phyloP scores from a whole-genome alignment of 2,113 vertebrate genomes.

The Elaphurus davidianus region DNA sequence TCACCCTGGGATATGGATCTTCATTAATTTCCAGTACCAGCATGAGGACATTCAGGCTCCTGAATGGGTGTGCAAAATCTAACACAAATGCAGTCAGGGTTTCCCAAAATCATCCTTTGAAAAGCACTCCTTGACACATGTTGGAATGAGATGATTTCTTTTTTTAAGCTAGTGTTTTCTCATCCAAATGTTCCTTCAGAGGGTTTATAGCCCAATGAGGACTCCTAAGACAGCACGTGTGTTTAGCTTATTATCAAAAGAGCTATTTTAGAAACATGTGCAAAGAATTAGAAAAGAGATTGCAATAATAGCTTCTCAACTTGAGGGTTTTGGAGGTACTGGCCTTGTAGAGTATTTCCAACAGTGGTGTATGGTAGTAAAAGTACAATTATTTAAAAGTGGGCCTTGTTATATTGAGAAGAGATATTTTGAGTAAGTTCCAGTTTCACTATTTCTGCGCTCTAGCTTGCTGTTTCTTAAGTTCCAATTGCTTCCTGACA shows the following conservation, averaged over 20 bases:
- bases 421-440: neutral
- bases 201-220: neutral
- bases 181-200: neutral
- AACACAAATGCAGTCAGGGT: neutral
- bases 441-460: neutral
- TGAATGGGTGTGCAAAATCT: neutral
- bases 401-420: neutral
- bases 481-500: neutral
- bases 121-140: neutral
- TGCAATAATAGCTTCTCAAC: neutral
- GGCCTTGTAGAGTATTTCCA: neutral
- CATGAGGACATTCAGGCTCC: neutral
- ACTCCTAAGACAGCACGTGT: neutral
- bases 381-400: neutral
- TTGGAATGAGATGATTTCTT: neutral
- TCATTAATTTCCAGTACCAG: neutral
- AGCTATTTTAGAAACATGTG: neutral
- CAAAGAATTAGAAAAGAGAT: conserved; percentile 14
- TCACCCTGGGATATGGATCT: neutral
- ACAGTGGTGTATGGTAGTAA: neutral
- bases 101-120: neutral
- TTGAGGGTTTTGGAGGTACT: neutral
- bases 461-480: neutral
- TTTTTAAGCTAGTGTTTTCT: neutral
- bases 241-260: conserved; percentile 24